Evolutionary conservation across 2,888 invertebrate genomes (phyloP).

Genomic region (Aphodius sticticus): DNA sequence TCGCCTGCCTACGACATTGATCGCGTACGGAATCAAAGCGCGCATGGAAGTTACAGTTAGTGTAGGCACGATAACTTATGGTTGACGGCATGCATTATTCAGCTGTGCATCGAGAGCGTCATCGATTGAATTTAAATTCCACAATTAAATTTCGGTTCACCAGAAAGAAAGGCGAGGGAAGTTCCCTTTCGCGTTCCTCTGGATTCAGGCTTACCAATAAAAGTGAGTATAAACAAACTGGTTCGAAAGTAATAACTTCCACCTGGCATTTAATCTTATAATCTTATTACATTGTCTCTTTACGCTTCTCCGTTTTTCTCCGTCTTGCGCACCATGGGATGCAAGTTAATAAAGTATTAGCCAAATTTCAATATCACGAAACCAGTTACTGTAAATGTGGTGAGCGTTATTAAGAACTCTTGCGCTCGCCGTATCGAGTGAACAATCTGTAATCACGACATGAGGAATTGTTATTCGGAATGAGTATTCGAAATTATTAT

Average conservation of each 20-base stretch:
- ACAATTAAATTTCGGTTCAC: background rate
- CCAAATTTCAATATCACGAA: constrained; percentile 4
- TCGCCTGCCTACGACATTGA: background rate
- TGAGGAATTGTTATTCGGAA: constrained; percentile 52
- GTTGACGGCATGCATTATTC: background rate
- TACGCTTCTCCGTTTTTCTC: background rate
- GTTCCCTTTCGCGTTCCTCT: background rate
- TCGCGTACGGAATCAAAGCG: background rate
- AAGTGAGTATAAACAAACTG: background rate
- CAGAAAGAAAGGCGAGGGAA: background rate
- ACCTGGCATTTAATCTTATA: constrained; percentile 4
- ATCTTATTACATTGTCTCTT: background rate
- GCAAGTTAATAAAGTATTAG: background rate
- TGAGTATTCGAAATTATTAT: constrained; percentile 56
- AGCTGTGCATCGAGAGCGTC: background rate
- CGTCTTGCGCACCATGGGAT: background rate
- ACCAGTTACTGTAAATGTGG: constrained; percentile 11
- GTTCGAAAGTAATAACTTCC: background rate
- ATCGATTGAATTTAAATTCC: constrained; percentile 4
- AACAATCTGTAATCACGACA: constrained; percentile 52
- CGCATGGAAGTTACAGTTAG: constrained; percentile 4
- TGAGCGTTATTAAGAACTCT: constrained; percentile 27
- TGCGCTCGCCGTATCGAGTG: constrained; percentile 27
- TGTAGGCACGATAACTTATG: background rate
- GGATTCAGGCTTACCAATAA: background rate